Evolutionary conservation across 2,113 vertebrate species (phyloP), one percentile per base, ranked within the genome.

Genomic region (Sinocyclocheilus maitianheensis): DNA sequence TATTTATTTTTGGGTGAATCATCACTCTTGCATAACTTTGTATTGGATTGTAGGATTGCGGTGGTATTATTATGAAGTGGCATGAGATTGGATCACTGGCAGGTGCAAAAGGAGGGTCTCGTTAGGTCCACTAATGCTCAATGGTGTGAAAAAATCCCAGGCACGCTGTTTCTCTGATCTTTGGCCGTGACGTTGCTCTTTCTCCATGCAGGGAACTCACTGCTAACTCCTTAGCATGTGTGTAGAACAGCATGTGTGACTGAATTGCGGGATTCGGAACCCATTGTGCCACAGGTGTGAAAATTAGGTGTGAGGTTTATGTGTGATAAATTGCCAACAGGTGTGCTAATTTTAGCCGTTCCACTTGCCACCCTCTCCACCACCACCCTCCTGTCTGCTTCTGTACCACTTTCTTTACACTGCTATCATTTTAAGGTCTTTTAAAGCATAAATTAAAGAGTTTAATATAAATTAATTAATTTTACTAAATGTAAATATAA

Each of bases 281-380:
- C 89, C 80, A 84, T 92, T 93, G 90, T 92, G 92, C 92, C 92
- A 91, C 93, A 95, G 94, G 94, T 95, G 94, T 94, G 94, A 94
- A 94, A 95, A 95, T 94, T 89, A 94, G 94, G 94, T 95, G 95
- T 92, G 93, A 96, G 94, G 86, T 95, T 95, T 96, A 96, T 95
- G 94, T 94, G 93, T 93, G 93, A 94, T 95, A 92, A 95, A 95
- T 95, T 91, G 93, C 91, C 92, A 93, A 93, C 94, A 96, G 94
- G 93, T 96, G 95, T 91, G 83, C 91, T 93, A 92, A 94, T 94
- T 88, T 80, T 86, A 94, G 90, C 91, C 89, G 87, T 91, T 87
- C 91, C 90, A 86, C 65, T 55, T 76, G 80, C 91, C 87, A 88
- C 90, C 48, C 37, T 84, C 86, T 87, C 88, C 77, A 34, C 86